A percentile compares a stretch with the other conserved stretches of the same genome.
Evolutionary conservation across 2,888 invertebrate species (phyloP).

Genomic region (Crematogaster levior): DNA sequence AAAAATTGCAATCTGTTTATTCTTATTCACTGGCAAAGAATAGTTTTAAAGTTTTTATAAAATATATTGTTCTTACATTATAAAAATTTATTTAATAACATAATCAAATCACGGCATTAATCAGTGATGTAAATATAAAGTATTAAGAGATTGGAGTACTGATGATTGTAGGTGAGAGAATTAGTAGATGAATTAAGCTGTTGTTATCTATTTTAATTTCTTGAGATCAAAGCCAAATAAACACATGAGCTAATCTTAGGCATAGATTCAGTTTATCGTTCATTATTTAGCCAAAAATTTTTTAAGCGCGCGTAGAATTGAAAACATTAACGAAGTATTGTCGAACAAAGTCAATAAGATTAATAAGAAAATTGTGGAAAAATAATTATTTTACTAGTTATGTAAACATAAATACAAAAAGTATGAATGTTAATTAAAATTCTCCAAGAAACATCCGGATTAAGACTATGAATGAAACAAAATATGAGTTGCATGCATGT

Average conservation of each 20-base stretch:
- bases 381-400: neutral
- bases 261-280: slow-evolving; percentile 73
- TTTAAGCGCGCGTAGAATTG: neutral
- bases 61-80: slow-evolving; percentile 42
- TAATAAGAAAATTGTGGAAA: neutral
- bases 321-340: neutral
- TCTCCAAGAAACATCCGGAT: neutral
- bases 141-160: neutral
- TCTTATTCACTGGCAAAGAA: no score
- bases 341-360: neutral
- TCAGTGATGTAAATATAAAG: neutral
- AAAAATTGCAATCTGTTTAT: no score
- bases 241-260: slow-evolving; percentile 64
- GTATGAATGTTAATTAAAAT: neutral
- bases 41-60: no score
- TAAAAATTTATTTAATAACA: slow-evolving; percentile 28
- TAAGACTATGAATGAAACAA: neutral
- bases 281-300: slow-evolving; percentile 64
- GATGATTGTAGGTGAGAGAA: neutral
- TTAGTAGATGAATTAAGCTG: slow-evolving; percentile 41
- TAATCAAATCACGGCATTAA: neutral
- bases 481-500: slow-evolving; percentile 31
- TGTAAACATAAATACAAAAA: neutral
- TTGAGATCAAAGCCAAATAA: slow-evolving; percentile 78
- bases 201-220: slow-evolving; percentile 55